These are phyloP conservation scores for Epinephelus malabaricus DNA, from an alignment of 2,797 vertebrate species.

Conservation along the genomic window DNA sequence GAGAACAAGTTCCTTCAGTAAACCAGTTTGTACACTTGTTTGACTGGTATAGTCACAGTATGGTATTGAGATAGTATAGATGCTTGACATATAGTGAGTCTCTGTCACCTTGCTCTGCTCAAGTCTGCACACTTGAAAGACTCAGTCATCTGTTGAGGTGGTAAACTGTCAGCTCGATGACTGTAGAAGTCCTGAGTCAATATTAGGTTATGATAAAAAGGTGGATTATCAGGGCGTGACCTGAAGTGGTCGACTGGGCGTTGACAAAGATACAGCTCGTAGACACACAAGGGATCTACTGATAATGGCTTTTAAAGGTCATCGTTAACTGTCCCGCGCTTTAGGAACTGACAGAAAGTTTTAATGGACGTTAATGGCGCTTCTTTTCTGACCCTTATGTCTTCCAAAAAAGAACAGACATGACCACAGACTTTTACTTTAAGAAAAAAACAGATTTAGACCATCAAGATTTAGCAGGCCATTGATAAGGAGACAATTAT, in stretches of 20 bases:
- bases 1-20: not conserved
- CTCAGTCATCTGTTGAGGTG: not conserved
- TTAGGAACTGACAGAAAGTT: not conserved
- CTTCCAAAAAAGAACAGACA: not conserved
- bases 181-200: slow-evolving; percentile 24
- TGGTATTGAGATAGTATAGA: not conserved
- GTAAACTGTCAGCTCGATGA: not conserved
- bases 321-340: slow-evolving; percentile 6
- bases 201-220: slow-evolving; percentile 42
- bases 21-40: not conserved
- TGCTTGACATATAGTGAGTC: not conserved
- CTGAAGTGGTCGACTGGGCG: slow-evolving; percentile 42
- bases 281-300: slow-evolving; percentile 43
- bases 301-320: slow-evolving; percentile 54
- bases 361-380: no score
- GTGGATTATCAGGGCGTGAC: slow-evolving; percentile 58
- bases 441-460: not conserved
- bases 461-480: not conserved
- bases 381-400: not conserved
- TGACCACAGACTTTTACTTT: not conserved
- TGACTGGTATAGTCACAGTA: not conserved
- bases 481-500: not conserved
- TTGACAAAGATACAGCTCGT: slow-evolving; percentile 45
- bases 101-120: not conserved
- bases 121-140: not conserved